Evolutionary conservation across 1,140 invertebrate species (phyloP).

Genomic region (Bicyclus anynana): DNA sequence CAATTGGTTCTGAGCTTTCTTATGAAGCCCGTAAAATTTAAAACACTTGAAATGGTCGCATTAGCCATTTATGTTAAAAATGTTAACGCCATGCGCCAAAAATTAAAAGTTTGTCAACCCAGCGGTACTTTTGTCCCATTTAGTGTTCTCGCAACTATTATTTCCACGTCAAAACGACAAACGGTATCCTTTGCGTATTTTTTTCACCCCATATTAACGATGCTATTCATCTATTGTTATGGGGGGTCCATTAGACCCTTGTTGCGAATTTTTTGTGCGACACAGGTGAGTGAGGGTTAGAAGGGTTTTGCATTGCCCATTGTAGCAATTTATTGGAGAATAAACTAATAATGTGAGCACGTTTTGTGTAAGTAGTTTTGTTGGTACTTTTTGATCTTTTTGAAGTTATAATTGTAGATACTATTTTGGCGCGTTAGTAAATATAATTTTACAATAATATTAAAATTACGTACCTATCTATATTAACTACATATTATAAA

Average conservation of each 20-base stretch:
- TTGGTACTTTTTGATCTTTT: not conserved
- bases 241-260: constrained; percentile 44
- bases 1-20: too few species aligned
- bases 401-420: too few species aligned
- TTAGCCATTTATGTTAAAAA: not conserved
- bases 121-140: constrained; percentile 17
- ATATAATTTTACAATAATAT: too few species aligned
- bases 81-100: constrained; percentile 28
- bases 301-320: constrained; percentile 28
- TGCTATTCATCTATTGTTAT: constrained; percentile 49
- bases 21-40: too few species aligned
- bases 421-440: too few species aligned
- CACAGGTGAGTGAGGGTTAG: constrained; percentile 38
- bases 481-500: too few species aligned
- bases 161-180: constrained; percentile 38
- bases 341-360: constrained; percentile 20
- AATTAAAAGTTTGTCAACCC: constrained; percentile 14
- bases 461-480: too few species aligned
- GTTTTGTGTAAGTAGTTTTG: constrained; percentile 10
- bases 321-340: constrained; percentile 23
- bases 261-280: constrained; percentile 39
- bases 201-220: constrained; percentile 22
- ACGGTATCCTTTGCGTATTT: constrained; percentile 43
- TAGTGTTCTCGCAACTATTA: constrained; percentile 3
- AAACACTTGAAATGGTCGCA: too few species aligned